Conservation (phyloP, 2,888 invertebrate genomes). For the Reticulitermes lucifugus region DNA sequence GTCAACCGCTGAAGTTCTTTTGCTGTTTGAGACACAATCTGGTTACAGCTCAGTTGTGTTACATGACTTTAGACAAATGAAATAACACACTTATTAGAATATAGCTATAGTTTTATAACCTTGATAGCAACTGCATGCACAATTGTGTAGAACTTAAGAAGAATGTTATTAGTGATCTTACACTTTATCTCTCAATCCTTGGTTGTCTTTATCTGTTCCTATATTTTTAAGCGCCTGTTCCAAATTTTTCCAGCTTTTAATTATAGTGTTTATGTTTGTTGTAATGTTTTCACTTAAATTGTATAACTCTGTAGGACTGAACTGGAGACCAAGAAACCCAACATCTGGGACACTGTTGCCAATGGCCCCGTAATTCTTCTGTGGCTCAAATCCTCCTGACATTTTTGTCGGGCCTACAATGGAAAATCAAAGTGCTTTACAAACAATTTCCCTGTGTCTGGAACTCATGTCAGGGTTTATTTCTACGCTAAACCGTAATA, state of each 20-base stretch:
- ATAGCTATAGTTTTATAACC: not conserved
- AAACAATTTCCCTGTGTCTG: not conserved
- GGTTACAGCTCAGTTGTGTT: conserved; percentile 80
- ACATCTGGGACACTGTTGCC: conserved; percentile 74
- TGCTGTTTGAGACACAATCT: conserved; percentile 78
- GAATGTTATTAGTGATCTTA: conserved; percentile 59
- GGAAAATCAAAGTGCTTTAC: not conserved
- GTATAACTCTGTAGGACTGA: conserved; percentile 80
- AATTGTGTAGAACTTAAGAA: no score
- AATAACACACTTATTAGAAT: not conserved
- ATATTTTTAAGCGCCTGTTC: conserved; percentile 81
- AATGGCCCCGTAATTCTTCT: conserved; percentile 61
- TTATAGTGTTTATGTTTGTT: conserved; percentile 83
- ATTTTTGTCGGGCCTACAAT: conserved; percentile 6
- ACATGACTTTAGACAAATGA: conserved; percentile 70
- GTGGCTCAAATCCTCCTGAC: conserved; percentile 37
- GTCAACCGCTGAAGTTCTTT: conserved; percentile 79
- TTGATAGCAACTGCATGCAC: not conserved
- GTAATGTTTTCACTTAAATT: conserved; percentile 84
- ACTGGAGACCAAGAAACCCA: conserved; percentile 70
- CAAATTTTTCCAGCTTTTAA: conserved; percentile 76
- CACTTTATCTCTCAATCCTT: conserved; percentile 75
- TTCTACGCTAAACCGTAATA: not conserved
- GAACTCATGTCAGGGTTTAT: not conserved
- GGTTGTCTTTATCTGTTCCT: conserved; percentile 80